phyloP scores from a whole-genome alignment of 2,797 vertebrate genomes.

The Muraenolepis orangiensis region DNA sequence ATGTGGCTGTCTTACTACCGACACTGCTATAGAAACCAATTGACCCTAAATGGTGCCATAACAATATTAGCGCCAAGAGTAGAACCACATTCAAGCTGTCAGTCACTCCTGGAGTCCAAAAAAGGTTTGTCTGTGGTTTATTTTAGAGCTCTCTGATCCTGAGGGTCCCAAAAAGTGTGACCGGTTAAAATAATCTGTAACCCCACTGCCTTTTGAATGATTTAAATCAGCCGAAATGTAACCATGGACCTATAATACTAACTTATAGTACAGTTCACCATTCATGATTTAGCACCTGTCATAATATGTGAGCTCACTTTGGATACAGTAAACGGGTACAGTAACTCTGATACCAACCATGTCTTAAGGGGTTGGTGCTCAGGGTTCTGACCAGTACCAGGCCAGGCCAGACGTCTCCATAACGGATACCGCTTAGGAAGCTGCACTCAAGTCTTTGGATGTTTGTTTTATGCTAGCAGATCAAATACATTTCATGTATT shows the following conservation, averaged over 20 bases:
- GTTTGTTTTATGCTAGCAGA: conserved; percentile 36
- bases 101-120: conserved; percentile 25
- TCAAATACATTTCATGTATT: conserved; percentile 33
- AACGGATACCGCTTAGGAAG: conserved; percentile 16
- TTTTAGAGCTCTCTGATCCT: not conserved
- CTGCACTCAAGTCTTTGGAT: conserved; percentile 2
- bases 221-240: not conserved
- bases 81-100: conserved; percentile 36
- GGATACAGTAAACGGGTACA: not conserved
- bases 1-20: conserved; percentile 26
- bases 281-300: not conserved
- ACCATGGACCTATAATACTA: not conserved
- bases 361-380: not conserved
- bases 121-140: conserved; percentile 28
- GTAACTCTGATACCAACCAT: not conserved
- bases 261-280: not conserved
- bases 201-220: not conserved
- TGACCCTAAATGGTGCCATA: conserved; percentile 45
- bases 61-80: conserved; percentile 41
- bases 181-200: not conserved
- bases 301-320: not conserved
- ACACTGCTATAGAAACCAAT: conserved; percentile 30
- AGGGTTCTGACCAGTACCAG: not conserved
- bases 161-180: not conserved
- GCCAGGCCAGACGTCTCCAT: not conserved